Percentiles rank a stretch among this genome's conserved stretches.
phyloP scores from a whole-genome alignment of 2,888 invertebrate genomes.

The Itoplectis maculator region DNA sequence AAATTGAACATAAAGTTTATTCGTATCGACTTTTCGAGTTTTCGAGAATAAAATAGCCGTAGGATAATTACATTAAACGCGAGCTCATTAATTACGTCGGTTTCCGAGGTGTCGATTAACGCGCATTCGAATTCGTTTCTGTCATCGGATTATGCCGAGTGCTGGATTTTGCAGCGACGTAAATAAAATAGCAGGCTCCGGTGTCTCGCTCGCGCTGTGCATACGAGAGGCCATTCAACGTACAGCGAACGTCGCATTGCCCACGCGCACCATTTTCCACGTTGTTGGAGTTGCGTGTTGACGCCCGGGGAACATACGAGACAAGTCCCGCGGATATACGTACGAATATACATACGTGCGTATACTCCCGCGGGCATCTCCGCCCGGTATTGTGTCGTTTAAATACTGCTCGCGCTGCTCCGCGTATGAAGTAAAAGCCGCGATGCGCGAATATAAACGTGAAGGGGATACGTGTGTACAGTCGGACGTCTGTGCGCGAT shows the following conservation, averaged over 20 bases:
- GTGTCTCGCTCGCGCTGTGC: neutral
- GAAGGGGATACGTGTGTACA: neutral
- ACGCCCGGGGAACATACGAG: neutral
- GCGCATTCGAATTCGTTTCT: neutral
- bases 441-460: neutral
- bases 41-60: neutral
- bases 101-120: slow-evolving; percentile 2
- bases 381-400: neutral
- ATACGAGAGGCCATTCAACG: slow-evolving; percentile 1
- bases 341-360: neutral
- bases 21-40: neutral
- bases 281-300: neutral
- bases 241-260: neutral
- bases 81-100: neutral
- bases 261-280: too few relatives aligned
- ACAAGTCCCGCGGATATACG: neutral
- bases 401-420: neutral
- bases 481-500: neutral
- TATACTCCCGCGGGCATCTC: neutral
- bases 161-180: neutral
- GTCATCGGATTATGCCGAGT: neutral
- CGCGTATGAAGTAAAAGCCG: slow-evolving; percentile 7
- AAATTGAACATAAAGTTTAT: neutral
- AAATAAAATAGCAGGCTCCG: neutral
- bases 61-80: neutral